Base-by-base conservation (phyloP, 2,797 vertebrate genomes). In the Carapus acus region DNA sequence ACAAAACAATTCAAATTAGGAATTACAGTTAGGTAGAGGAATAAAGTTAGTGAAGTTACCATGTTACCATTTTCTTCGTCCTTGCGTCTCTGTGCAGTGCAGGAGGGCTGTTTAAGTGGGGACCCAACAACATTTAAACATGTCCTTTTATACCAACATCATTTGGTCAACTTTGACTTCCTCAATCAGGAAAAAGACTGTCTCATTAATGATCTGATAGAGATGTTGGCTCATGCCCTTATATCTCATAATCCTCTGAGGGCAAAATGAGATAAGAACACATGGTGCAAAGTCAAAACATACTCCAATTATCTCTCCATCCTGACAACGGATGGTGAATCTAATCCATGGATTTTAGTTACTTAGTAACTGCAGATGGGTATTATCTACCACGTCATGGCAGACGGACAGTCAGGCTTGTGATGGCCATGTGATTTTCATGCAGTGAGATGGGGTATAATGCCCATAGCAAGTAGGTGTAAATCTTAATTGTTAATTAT, bases 201-300 rank as follows among this genome's bases (percentile, higher is more conserved):
- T 58, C 79, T 76, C 85, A 87, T 88, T 84, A 49, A 17, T 51
- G 65, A 86, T 86, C 80, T 77, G 41, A 24, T 24, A 67, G 71
- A 77, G 55, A 76, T 59, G 62, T 43, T 65, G 57, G 41, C 53
- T 62, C 51, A 61, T 58, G 53, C 43, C 17, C 48, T 58, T 56
- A 72, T 80, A 71, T 57, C 54, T 54, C 58, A 54, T 83, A 83
- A 85, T 86, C 83, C 74, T 52, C 62, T 60, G 41, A 71, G 75
- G 79, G 68, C 65, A 39, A 57, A 80, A 57, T 54, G 65, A 43
- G 29, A 73, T 71, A 49, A 76, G 44, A 79, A 59, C 55, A 71
- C 76, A 61, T 46, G 16, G 21, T 52, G 48, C 59, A 79, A 74
- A 78, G 64, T 67, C 69, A 76, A 73, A 82, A 81, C 77, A 81